Percentiles rank a stretch among this genome's conserved stretches.
phyloP scores from a whole-genome alignment of 2,888 invertebrate genomes.

The Chironomus riparius region DNA sequence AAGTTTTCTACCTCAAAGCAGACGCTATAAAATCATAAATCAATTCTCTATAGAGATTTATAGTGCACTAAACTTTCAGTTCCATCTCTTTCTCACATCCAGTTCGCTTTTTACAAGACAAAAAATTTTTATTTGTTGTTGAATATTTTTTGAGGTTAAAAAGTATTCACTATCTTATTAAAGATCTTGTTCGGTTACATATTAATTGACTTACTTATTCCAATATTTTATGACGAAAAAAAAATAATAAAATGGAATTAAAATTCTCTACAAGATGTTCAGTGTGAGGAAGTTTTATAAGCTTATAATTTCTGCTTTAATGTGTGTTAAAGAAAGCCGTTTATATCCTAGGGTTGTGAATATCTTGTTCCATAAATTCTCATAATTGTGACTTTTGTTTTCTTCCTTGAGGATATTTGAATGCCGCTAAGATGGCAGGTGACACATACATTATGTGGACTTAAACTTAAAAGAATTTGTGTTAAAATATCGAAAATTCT shows the following conservation, averaged over 20 bases:
- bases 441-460: too few relatives aligned
- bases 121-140: neutral
- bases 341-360: neutral
- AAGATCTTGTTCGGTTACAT: neutral
- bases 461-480: too few relatives aligned
- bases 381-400: too few relatives aligned
- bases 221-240: too few relatives aligned
- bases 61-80: neutral
- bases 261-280: too few relatives aligned
- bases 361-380: too few relatives aligned
- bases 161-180: neutral
- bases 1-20: neutral
- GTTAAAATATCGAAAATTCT: too few relatives aligned
- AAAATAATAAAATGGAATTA: too few relatives aligned
- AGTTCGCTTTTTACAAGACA: neutral
- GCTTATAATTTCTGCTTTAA: neutral
- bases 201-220: neutral
- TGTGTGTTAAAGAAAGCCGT: neutral
- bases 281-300: neutral
- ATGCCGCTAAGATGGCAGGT: too few relatives aligned
- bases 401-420: too few relatives aligned
- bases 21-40: conserved; percentile 20
- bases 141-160: neutral
- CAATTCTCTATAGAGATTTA: conserved; percentile 13
- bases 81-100: neutral